Percentiles rank a stretch among this genome's conserved stretches.
phyloP scores from a whole-genome alignment of 2,888 invertebrate genomes.

The Ypsolopha scabrella region DNA sequence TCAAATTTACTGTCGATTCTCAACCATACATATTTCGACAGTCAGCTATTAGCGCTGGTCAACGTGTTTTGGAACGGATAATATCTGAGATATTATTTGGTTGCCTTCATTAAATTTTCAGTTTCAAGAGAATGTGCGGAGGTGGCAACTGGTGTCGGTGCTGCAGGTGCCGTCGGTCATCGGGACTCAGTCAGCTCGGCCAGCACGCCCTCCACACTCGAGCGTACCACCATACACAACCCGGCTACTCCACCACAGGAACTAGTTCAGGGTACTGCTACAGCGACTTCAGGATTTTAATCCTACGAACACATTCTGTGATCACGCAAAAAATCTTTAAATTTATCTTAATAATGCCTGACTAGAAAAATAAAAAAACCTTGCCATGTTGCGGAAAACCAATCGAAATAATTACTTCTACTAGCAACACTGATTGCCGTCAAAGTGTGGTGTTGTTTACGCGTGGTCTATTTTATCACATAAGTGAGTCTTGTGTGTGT shows the following conservation, averaged over 20 bases:
- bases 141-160: conserved; percentile 45
- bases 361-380: too few species aligned
- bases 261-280: not conserved
- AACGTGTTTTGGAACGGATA: not conserved
- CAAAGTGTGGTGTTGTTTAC: too few species aligned
- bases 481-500: too few species aligned
- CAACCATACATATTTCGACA: not conserved
- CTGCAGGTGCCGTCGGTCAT: conserved; percentile 34
- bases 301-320: too few species aligned
- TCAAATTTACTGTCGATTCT: not conserved
- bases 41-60: not conserved
- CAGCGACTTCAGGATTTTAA: too few species aligned
- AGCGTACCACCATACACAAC: conserved; percentile 66
- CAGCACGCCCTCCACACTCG: conserved; percentile 73
- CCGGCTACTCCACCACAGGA: conserved; percentile 30
- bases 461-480: too few species aligned
- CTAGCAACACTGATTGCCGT: too few species aligned
- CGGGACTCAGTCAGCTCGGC: conserved; percentile 70
- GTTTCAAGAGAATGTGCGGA: conserved; percentile 64
- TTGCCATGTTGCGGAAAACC: too few species aligned
- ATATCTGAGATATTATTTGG: not conserved
- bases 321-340: too few species aligned
- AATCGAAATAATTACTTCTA: too few species aligned
- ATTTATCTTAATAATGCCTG: too few species aligned
- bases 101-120: conserved; percentile 15